These are phyloP conservation scores for Hyposmocoma kahamanoa DNA, from an alignment of 1,140 invertebrate genomes.

Conservation along the genomic window DNA sequence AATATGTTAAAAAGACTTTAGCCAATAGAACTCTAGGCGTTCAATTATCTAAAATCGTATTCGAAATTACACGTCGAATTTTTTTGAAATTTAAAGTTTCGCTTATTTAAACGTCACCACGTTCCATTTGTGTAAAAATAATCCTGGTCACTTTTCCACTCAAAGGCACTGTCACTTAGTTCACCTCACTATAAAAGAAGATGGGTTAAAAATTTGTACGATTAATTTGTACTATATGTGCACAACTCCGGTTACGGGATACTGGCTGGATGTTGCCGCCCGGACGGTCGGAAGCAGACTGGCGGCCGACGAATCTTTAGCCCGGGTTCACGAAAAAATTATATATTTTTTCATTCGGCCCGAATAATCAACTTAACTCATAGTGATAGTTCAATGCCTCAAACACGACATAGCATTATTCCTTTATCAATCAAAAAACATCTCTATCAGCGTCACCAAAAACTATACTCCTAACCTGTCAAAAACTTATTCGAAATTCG, in stretches of 20 bases:
- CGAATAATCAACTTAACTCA: constrained; percentile 66
- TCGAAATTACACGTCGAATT: constrained; percentile 31
- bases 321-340: constrained; percentile 63
- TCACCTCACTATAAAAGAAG: constrained; percentile 60
- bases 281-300: constrained; percentile 53
- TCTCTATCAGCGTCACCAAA: too few relatives aligned
- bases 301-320: constrained; percentile 65
- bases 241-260: too few relatives aligned
- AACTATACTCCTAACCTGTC: too few relatives aligned
- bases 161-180: constrained; percentile 51
- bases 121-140: constrained; percentile 31
- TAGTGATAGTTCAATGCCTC: constrained; percentile 67
- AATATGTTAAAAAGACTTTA: constrained; percentile 43
- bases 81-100: constrained; percentile 25
- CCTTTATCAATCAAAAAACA: too few relatives aligned
- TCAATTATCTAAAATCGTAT: constrained; percentile 55
- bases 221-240: constrained; percentile 66
- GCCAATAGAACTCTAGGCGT: constrained; percentile 37
- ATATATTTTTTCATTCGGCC: constrained; percentile 64
- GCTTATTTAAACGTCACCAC: constrained; percentile 20
- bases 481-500: too few relatives aligned
- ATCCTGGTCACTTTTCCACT: constrained; percentile 39
- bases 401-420: too few relatives aligned
- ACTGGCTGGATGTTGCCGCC: constrained; percentile 55
- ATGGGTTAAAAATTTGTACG: constrained; percentile 72